Conservation (phyloP, 2,113 vertebrate species). For the Lagenorhynchus albirostris region DNA sequence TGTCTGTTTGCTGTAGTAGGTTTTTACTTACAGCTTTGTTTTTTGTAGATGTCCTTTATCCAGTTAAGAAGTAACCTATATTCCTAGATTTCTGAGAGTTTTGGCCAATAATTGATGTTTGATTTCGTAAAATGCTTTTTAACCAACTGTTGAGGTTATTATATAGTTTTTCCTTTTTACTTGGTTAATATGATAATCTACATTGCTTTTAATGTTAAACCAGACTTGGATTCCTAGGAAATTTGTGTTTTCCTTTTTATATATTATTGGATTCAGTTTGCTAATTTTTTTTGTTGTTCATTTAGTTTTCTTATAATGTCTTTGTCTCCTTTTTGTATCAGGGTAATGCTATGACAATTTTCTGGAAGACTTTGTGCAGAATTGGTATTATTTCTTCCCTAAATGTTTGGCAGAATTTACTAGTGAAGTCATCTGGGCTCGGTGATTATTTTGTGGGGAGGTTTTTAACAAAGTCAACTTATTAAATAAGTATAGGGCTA, state of each 20-base stretch:
- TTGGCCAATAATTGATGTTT: not conserved
- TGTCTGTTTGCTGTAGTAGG: not conserved
- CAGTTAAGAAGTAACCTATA: not conserved
- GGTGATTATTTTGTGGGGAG: not conserved
- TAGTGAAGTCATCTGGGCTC: not conserved
- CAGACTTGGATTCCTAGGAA: not conserved
- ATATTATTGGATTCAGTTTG: not conserved
- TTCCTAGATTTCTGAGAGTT: not conserved
- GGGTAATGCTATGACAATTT: not conserved
- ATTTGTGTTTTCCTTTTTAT: not conserved
- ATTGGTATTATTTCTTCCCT: not conserved
- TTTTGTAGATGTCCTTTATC: not conserved
- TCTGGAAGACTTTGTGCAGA: not conserved
- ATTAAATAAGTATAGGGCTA: not conserved
- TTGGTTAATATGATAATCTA: not conserved
- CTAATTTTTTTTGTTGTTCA: not conserved
- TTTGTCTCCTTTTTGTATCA: conserved; percentile 6
- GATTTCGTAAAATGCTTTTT: not conserved
- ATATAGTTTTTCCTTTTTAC: not conserved
- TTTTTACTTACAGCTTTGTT: not conserved
- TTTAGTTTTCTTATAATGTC: not conserved
- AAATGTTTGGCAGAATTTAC: not conserved
- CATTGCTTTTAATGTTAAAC: not conserved
- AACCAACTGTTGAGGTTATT: not conserved
- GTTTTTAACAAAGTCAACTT: not conserved